A percentile compares a stretch with the other conserved stretches of the same genome.
Evolutionary conservation across 2,113 vertebrate genomes (phyloP).

Genomic region (Sarotherodon lohbergeri): DNA sequence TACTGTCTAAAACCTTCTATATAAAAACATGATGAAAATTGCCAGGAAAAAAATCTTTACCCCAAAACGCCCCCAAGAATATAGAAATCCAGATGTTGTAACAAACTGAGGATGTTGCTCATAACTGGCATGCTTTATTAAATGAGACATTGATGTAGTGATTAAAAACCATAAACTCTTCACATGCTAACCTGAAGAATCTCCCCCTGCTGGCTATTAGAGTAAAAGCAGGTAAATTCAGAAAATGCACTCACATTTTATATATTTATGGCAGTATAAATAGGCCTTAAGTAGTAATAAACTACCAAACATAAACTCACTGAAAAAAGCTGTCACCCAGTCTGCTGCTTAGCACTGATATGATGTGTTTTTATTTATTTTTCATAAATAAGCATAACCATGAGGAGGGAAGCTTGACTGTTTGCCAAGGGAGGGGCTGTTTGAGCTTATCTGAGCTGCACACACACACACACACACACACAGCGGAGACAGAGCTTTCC

Average conservation of each 20-base stretch:
- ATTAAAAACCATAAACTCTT: not conserved
- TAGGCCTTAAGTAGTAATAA: rapidly evolving
- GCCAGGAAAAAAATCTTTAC: not conserved
- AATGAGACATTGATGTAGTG: rapidly evolving
- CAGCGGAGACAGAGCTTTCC: not conserved
- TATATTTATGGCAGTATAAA: not conserved
- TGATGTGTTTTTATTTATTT: not conserved
- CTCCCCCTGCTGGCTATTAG: not conserved
- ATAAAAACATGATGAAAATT: not conserved
- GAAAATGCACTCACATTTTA: not conserved
- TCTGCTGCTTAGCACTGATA: not conserved
- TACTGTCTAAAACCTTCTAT: not conserved
- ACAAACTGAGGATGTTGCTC: not conserved
- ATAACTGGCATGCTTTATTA: not conserved
- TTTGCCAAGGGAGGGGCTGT: not conserved
- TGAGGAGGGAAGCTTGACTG: not conserved
- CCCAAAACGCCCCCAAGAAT: rapidly evolving
- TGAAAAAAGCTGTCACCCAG: not conserved
- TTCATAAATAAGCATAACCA: not conserved
- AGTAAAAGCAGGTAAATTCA: not conserved
- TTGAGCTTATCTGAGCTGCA: slow-evolving; percentile 2
- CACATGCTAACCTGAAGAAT: not conserved
- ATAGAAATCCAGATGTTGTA: not conserved
- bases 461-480: not conserved
- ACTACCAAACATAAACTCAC: not conserved